These are phyloP conservation scores for Hymenochirus boettgeri DNA, from an alignment of 2,113 vertebrate genomes.

Conservation along the genomic window DNA sequence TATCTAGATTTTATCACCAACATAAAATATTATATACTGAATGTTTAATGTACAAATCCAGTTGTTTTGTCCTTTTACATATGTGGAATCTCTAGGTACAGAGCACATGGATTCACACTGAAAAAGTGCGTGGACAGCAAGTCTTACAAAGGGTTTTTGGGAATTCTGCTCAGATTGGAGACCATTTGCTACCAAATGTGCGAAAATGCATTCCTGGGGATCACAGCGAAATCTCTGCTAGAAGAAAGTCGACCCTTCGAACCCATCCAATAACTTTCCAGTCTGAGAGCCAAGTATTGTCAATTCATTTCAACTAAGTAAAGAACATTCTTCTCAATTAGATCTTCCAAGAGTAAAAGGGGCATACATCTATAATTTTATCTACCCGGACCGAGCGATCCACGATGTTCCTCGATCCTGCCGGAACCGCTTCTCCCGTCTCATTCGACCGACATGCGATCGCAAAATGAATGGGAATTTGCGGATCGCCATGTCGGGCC, in stretches of 20 bases:
- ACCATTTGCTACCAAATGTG: conserved; percentile 57
- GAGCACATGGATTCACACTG: conserved; percentile 64
- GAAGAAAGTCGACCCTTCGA: conserved; percentile 65
- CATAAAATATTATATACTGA: too few species aligned
- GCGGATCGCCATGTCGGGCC: too few species aligned
- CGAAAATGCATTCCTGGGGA: conserved; percentile 33
- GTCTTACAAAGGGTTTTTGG: conserved; percentile 69
- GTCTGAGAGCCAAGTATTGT: conserved; percentile 66
- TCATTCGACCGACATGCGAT: too few species aligned
- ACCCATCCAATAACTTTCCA: conserved; percentile 64
- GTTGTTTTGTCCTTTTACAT: not conserved
- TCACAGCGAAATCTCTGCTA: conserved; percentile 45
- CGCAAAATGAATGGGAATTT: too few species aligned
- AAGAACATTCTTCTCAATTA: not conserved
- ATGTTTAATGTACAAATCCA: too few species aligned
- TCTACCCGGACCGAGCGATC: too few species aligned
- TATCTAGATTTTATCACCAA: too few species aligned
- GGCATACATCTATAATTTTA: too few species aligned
- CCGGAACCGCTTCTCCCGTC: too few species aligned
- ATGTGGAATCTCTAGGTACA: conserved; percentile 58
- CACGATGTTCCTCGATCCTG: too few species aligned
- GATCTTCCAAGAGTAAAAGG: too few species aligned
- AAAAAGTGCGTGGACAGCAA: conserved; percentile 61
- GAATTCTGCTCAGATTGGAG: conserved; percentile 61
- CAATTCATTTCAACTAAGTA: not conserved